Evolutionary conservation across 2,888 invertebrate genomes (phyloP).

Genomic region (Prosopocoilus inquinatus): DNA sequence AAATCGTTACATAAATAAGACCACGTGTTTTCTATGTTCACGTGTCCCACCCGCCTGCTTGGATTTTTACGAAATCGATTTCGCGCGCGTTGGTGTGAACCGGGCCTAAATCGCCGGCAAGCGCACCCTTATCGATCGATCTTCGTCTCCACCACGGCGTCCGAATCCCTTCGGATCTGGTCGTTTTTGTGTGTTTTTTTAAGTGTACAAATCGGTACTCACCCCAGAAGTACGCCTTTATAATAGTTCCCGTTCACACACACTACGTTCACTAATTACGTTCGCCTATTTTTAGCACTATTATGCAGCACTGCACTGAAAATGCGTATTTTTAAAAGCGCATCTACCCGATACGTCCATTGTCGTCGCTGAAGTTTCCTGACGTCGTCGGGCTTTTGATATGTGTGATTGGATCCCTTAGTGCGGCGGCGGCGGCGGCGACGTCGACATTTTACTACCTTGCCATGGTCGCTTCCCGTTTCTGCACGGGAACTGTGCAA

Average conservation of each 20-base stretch:
- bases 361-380: neutral
- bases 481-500: slow-evolving; percentile 9
- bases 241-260: neutral
- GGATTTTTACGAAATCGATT: too few species aligned
- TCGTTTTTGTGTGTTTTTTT: too few species aligned
- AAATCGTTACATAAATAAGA: too few species aligned
- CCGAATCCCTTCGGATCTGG: too few species aligned
- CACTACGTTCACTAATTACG: slow-evolving; percentile 27
- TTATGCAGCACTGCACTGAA: slow-evolving; percentile 23
- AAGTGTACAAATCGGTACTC: neutral
- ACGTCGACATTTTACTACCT: slow-evolving; percentile 19
- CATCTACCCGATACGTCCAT: neutral
- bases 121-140: too few species aligned
- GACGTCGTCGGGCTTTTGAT: slow-evolving; percentile 11
- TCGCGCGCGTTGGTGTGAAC: too few species aligned
- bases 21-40: too few species aligned
- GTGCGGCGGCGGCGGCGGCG: neutral
- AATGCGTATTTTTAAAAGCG: slow-evolving; percentile 15
- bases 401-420: slow-evolving; percentile 13
- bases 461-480: slow-evolving; percentile 21
- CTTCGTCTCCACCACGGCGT: too few species aligned
- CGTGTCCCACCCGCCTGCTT: too few species aligned
- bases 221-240: neutral
- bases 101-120: too few species aligned
- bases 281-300: slow-evolving; percentile 29